phyloP scores from a whole-genome alignment of 2,888 invertebrate species.

The Caenorhabditis wallacei region DNA sequence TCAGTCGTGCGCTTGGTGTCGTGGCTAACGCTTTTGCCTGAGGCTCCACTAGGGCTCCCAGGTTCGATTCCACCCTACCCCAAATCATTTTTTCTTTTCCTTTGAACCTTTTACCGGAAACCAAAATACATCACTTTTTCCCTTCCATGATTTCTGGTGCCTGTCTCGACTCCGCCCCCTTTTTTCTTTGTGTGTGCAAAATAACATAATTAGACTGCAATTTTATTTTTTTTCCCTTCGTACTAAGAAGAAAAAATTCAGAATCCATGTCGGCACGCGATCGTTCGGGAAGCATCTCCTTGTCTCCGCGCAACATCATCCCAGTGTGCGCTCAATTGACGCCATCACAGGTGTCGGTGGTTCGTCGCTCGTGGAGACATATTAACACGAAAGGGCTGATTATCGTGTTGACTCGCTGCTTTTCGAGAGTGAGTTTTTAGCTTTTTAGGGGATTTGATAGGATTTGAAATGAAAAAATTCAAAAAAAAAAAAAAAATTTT shows the following conservation, averaged over 20 bases:
- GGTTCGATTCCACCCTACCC: not conserved
- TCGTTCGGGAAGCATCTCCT: slow-evolving; percentile 66
- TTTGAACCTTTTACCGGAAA: slow-evolving; percentile 11
- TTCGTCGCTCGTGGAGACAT: slow-evolving; percentile 81
- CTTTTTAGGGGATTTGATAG: not conserved
- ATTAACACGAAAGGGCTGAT: slow-evolving; percentile 81
- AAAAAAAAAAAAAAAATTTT: slow-evolving; percentile 2
- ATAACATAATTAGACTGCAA: slow-evolving; percentile 23
- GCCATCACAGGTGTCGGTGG: slow-evolving; percentile 71
- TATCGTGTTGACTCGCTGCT: slow-evolving; percentile 76
- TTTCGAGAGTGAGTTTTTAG: slow-evolving; percentile 73
- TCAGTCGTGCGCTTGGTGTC: not conserved
- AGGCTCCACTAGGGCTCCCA: not conserved
- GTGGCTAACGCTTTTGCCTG: not conserved
- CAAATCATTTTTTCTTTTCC: not conserved
- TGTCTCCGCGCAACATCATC: slow-evolving; percentile 64
- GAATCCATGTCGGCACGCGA: slow-evolving; percentile 67
- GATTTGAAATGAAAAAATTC: too few relatives aligned
- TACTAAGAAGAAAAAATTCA: too few relatives aligned
- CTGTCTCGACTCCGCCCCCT: not conserved
- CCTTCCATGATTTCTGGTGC: slow-evolving; percentile 47
- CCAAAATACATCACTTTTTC: slow-evolving; percentile 51
- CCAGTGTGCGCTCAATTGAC: slow-evolving; percentile 73
- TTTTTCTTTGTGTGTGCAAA: not conserved
- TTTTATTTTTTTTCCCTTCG: not conserved